Conservation (phyloP, 2,888 invertebrate genomes). For the Aromia moschata region DNA sequence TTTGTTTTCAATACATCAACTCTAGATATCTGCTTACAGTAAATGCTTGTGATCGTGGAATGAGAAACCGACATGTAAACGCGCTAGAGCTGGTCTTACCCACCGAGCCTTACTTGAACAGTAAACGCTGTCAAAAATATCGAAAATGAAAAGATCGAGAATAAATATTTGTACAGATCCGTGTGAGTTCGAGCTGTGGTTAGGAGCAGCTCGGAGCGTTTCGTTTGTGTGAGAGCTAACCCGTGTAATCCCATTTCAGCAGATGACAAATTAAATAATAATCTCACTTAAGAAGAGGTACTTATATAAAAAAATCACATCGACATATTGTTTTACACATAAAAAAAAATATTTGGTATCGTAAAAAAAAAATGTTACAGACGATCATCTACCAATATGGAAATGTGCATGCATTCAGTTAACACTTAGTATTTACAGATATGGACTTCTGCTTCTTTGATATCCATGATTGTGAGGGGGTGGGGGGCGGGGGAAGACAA, state of each 20-base stretch:
- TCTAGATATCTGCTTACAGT: slow-evolving; percentile 47
- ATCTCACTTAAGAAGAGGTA: slow-evolving; percentile 46
- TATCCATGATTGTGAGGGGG: slow-evolving; percentile 21
- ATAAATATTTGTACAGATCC: slow-evolving; percentile 22
- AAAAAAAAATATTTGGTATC: slow-evolving; percentile 41
- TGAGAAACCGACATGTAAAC: slow-evolving; percentile 45
- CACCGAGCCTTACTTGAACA: not conserved
- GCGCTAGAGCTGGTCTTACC: slow-evolving; percentile 29
- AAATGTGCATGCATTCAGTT: slow-evolving; percentile 37
- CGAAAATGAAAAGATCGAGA: slow-evolving; percentile 16
- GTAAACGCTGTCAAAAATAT: slow-evolving; percentile 9
- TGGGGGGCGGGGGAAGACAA: slow-evolving; percentile 23
- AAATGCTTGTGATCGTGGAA: slow-evolving; percentile 54
- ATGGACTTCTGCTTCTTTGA: slow-evolving; percentile 17
- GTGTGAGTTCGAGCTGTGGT: not conserved
- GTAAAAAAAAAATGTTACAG: slow-evolving; percentile 37
- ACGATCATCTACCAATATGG: slow-evolving; percentile 47
- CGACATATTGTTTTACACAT: slow-evolving; percentile 25
- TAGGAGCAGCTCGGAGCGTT: slow-evolving; percentile 16
- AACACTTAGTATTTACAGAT: slow-evolving; percentile 31
- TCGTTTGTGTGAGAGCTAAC: slow-evolving; percentile 41
- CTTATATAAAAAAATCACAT: slow-evolving; percentile 42
- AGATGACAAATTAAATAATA: slow-evolving; percentile 46
- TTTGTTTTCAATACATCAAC: slow-evolving; percentile 58
- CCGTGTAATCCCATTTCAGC: slow-evolving; percentile 45